Evolutionary conservation across 2,113 vertebrate species (phyloP), one percentile per base, ranked within the genome.

Genomic region (Haplochromis vanheusdeni): DNA sequence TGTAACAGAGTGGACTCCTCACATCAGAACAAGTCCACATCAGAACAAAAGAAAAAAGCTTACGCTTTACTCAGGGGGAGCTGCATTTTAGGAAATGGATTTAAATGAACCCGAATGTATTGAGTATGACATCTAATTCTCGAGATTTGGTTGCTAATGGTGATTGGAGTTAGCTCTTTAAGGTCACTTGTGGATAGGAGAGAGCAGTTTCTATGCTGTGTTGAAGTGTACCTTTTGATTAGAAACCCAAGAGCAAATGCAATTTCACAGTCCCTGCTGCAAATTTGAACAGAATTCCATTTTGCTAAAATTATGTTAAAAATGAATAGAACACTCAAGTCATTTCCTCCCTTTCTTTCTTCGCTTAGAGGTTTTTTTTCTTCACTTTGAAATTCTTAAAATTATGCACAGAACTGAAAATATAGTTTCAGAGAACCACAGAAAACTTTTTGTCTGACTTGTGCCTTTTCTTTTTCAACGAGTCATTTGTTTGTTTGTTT

Each of bases 231-330:
- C 84, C 62, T 86, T 82, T 85, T 92, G 87, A 91, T 92, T 85
- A 88, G 65, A 86, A 82, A 28, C 81, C 51, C 10, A 33, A 49
- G 73, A 77, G 81, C 17, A 75, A 73, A 35, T 68, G 62, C 62
- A 65, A 86, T 84, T 86, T 83, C 10, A 35, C 13, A 70, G 79
- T 80, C 56, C 85, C 81, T 31, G 3, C 28, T 79, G 73, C 33
- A 83, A 88, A 89, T 92, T 83, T 90, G 42, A 87, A 79, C n/a
- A 35, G 58, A 89, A 26, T 80, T 89, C 9, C 5, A 89, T 91
- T 91, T 85, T 51, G 16, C 3, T 47, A 12, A 87, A 87, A 82
- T 65, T 54, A 85, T 68, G 26, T 26, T 16, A 2, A 47, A 87
- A 68, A 79, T 84, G 40, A 89, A 49, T 4, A 60, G 35, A 42